A percentile compares a stretch with the other conserved stretches of the same genome.
Evolutionary conservation across 35 echinoderm and acorn worm genomes (phyloP).

Genomic region (Apostichopus parvimensis): DNA sequence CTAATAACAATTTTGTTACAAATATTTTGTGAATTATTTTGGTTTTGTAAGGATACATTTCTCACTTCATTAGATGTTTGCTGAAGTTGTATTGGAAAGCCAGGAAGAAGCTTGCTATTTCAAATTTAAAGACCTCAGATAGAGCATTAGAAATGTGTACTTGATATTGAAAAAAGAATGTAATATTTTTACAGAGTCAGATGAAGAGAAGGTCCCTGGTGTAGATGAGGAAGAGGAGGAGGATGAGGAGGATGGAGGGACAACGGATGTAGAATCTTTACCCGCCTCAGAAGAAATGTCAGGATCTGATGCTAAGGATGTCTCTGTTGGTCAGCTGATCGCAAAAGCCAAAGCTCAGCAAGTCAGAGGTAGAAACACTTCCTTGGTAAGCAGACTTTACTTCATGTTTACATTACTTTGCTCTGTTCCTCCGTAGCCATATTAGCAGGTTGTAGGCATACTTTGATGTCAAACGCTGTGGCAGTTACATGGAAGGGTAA

Average conservation of each 20-base stretch:
- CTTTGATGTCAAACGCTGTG: too few species aligned
- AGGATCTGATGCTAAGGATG: constrained; percentile 53
- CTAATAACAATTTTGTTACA: too few species aligned
- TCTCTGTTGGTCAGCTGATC: constrained; percentile 73
- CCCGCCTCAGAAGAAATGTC: constrained; percentile 42
- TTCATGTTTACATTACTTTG: neutral
- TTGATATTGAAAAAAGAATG: neutral
- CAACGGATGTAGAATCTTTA: constrained; percentile 18
- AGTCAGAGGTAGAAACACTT: constrained; percentile 10
- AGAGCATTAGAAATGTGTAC: too few species aligned
- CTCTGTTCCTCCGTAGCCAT: neutral
- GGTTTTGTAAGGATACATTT: too few species aligned
- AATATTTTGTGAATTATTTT: too few species aligned
- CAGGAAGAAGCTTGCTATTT: too few species aligned
- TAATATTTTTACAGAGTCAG: neutral
- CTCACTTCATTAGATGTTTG: too few species aligned
- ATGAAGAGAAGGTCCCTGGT: constrained; percentile 40
- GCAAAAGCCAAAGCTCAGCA: constrained; percentile 67
- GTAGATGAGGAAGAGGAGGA: constrained; percentile 67
- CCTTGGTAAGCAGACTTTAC: constrained; percentile 11
- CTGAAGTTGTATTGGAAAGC: too few species aligned
- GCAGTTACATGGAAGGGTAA: too few species aligned
- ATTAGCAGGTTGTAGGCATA: too few species aligned
- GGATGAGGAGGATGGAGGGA: constrained; percentile 17
- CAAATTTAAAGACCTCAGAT: too few species aligned